Evolutionary conservation across 2,797 vertebrate species (phyloP).

Genomic region (Anguilla anguilla): DNA sequence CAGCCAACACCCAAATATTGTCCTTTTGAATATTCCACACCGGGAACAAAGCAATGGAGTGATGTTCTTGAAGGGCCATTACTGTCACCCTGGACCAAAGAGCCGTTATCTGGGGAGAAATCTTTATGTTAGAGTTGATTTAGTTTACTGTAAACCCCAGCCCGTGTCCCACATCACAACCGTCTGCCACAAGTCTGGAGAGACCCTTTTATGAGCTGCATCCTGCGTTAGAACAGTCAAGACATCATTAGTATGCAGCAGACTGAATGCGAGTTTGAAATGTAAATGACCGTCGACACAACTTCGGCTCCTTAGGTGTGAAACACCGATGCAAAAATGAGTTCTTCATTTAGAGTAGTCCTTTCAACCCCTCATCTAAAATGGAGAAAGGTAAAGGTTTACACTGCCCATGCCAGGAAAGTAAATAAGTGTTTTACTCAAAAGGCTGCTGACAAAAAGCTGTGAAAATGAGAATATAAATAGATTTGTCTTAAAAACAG

Average conservation of each 20-base stretch:
- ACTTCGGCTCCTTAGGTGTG: conserved; percentile 53
- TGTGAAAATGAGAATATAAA: conserved; percentile 45
- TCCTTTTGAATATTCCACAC: not conserved
- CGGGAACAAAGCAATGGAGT: not conserved
- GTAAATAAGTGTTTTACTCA: conserved; percentile 47
- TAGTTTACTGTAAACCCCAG: not conserved
- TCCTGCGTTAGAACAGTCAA: conserved; percentile 22
- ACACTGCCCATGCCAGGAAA: conserved; percentile 53
- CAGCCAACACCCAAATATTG: not conserved
- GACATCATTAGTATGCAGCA: conserved; percentile 41
- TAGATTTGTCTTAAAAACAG: conserved; percentile 39
- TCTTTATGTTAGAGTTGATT: not conserved
- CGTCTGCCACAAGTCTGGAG: not conserved
- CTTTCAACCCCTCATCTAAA: conserved; percentile 56
- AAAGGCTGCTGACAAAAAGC: conserved; percentile 41
- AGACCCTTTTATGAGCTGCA: not conserved
- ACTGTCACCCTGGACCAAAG: not conserved
- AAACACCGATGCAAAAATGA: conserved; percentile 55
- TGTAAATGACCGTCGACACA: conserved; percentile 45
- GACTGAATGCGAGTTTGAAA: conserved; percentile 44
- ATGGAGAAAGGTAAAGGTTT: conserved; percentile 47
- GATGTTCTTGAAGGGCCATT: not conserved
- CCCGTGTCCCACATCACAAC: not conserved
- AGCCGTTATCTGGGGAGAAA: not conserved
- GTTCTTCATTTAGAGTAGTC: conserved; percentile 47